Conservation (phyloP, 2,113 vertebrate species). For the Boleophthalmus pectinirostris region DNA sequence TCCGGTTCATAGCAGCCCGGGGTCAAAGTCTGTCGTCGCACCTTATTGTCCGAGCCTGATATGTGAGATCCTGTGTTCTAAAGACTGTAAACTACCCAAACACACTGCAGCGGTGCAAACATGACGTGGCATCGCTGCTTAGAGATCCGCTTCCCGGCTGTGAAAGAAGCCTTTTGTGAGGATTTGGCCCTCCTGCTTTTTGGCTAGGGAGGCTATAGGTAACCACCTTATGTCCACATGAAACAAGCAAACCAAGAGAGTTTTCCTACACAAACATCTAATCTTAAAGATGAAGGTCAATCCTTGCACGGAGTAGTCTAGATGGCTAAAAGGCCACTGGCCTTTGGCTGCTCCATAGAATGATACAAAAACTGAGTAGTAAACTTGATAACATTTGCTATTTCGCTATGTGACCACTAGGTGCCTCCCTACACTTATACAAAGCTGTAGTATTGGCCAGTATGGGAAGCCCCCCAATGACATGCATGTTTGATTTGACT, state of each 20-base stretch:
- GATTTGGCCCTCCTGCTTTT: slow-evolving; percentile 34
- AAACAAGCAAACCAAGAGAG: not conserved
- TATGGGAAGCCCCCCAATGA: slow-evolving; percentile 16
- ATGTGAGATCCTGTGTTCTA: not conserved
- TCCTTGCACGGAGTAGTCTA: not conserved
- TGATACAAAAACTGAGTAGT: not conserved
- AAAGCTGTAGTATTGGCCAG: slow-evolving; percentile 24
- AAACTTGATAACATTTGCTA: no score
- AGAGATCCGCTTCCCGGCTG: slow-evolving; percentile 22
- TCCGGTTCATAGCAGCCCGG: not conserved
- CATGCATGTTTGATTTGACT: slow-evolving; percentile 54
- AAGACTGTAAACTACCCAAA: slow-evolving; percentile 5
- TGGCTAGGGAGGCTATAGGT: slow-evolving; percentile 29
- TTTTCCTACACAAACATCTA: not conserved
- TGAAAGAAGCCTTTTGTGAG: slow-evolving; percentile 69
- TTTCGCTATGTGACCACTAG: slow-evolving; percentile 46
- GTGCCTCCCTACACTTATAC: slow-evolving; percentile 66
- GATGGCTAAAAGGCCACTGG: not conserved
- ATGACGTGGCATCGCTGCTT: slow-evolving; percentile 57
- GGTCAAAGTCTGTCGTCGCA: not conserved
- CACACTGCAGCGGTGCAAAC: slow-evolving; percentile 13
- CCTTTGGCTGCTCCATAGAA: not conserved
- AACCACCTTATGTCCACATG: slow-evolving; percentile 39
- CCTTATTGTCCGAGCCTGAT: not conserved
- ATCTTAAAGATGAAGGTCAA: not conserved